A percentile compares a stretch with the other conserved stretches of the same genome.
These are phyloP conservation scores for Vicugna pacos DNA, from an alignment of 2,113 vertebrate species.

Conservation along the genomic window DNA sequence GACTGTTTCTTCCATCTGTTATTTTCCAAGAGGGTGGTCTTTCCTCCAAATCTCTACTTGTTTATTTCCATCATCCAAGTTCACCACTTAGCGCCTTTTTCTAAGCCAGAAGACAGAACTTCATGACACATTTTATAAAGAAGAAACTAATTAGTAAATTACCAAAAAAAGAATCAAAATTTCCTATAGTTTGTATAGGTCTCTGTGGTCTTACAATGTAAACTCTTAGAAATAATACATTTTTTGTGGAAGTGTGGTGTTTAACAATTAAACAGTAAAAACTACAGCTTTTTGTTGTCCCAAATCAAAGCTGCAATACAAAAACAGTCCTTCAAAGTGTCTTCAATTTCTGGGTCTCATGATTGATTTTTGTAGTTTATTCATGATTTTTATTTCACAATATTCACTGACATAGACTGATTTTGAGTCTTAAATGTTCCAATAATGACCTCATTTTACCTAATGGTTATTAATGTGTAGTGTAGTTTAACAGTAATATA, in stretches of 20 bases:
- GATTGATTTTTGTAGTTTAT: constrained; percentile 37
- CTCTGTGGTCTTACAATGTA: background rate
- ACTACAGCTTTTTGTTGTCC: background rate
- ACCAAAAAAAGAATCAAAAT: background rate
- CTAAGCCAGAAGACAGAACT: background rate
- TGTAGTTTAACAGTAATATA: background rate
- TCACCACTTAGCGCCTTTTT: background rate
- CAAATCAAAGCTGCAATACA: background rate
- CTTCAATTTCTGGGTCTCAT: background rate
- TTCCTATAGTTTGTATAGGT: background rate
- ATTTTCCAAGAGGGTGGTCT: background rate
- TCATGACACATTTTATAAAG: background rate
- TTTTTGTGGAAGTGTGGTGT: background rate
- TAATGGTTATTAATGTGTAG: background rate
- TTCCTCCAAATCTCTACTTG: background rate
- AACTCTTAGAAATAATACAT: background rate
- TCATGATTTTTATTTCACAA: background rate
- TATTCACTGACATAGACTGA: background rate
- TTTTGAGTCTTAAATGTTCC: constrained; percentile 13
- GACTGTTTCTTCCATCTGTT: background rate
- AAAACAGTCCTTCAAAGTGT: background rate
- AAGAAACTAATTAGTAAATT: background rate
- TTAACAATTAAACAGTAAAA: background rate
- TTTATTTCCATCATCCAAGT: background rate
- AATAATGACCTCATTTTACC: background rate